Base-by-base conservation (phyloP, 64 coral and sea anemone species). In the Pocillopora verrucosa region DNA sequence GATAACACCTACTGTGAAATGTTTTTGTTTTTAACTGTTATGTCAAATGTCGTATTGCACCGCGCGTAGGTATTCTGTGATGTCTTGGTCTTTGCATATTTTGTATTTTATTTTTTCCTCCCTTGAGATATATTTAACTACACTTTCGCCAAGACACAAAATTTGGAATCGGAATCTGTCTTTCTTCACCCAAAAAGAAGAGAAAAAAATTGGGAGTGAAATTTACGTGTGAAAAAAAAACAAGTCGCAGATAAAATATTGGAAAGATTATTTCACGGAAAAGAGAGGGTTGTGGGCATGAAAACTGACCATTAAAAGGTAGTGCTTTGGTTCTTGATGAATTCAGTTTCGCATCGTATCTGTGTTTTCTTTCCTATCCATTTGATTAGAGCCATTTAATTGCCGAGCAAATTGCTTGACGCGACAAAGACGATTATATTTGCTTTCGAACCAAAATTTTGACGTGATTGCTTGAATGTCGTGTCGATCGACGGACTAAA, bases 31-130 rank as follows among this genome's bases (percentile, higher is more conserved):
- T 67, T 17, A 45, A 10, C 60, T 38, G 16, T 60, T 41, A 19
- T 85, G 82, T 56, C 51, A 85, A 85, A 85, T 65, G 57, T 56
- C 64, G 38, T 85, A 57, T 85, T 72, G 65, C 69, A 63, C 82
- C 19, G 67, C 25, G 67, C 67, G 67, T 70, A 25, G 20, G 67
- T 70, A 25, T 25, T 70, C 67, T 20, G 22, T 70, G n/a, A 20
- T 1, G 68, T 57, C 56, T 72, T 57, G 57, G 20, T 19, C 4
- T n/a, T 9, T 34, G 25, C 58, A 24, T 51, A 7, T 51, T 51
- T 51, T 51, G 41, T 51, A 51, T 70, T 70, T 70, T 24, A 20
- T 67, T 20, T 67, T 22, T 70, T 9, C n/a, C 67, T 68, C 25
- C 25, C 10, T 25, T 25, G 22, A 25, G 67, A 70, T n/a, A 70